Evolutionary conservation across 2,888 invertebrate species (phyloP).

Genomic region (Lycophotia porphyrea): DNA sequence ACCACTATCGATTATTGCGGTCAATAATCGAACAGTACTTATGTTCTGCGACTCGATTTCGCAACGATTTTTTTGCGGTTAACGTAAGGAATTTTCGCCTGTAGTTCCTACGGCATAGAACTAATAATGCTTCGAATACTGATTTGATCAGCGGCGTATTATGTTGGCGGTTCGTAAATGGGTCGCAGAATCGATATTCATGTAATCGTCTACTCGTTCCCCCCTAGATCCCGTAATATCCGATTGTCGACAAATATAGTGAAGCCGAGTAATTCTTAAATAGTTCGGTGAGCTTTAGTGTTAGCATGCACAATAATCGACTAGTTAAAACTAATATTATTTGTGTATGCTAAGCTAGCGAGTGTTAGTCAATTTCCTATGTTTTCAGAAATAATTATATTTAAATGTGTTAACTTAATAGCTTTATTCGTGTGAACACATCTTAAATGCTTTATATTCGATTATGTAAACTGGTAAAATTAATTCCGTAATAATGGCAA

Average conservation of each 20-base stretch:
- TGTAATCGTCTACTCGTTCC: constrained; percentile 71
- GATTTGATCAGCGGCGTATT: constrained; percentile 67
- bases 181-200: constrained; percentile 73
- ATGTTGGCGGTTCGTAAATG: constrained; percentile 71
- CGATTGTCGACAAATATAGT: constrained; percentile 65
- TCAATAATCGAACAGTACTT: constrained; percentile 65
- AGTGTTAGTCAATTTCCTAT: too few relatives aligned
- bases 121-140: constrained; percentile 40
- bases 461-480: too few relatives aligned
- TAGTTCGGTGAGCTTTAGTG: constrained; percentile 39
- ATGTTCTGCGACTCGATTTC: constrained; percentile 59
- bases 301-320: too few relatives aligned
- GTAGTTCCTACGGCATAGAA: constrained; percentile 37
- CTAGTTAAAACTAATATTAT: too few relatives aligned
- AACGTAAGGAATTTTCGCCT: constrained; percentile 39
- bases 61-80: constrained; percentile 38
- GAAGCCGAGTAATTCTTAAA: constrained; percentile 49
- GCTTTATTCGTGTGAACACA: too few relatives aligned
- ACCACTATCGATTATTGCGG: constrained; percentile 61
- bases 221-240: constrained; percentile 65
- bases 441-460: too few relatives aligned
- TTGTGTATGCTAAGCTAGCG: too few relatives aligned
- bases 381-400: too few relatives aligned
- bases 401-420: too few relatives aligned
- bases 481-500: too few relatives aligned